Percentiles rank a stretch among this genome's conserved stretches.
Evolutionary conservation across 1,140 invertebrate genomes (phyloP).

Genomic region (Kradibia gibbosae): DNA sequence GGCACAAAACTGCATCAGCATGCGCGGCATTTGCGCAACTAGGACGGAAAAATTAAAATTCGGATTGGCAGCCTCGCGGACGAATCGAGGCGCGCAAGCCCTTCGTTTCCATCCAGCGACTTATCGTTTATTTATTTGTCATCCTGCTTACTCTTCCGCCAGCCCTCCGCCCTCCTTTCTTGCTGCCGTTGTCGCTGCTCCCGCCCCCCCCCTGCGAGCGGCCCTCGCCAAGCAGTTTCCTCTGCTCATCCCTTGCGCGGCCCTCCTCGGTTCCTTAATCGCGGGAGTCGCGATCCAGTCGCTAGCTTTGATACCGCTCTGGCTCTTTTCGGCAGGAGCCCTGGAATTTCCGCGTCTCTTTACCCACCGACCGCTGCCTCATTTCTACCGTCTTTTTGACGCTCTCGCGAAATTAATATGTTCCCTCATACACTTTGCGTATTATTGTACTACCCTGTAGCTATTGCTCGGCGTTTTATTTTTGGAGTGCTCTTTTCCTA

Average conservation of each 20-base stretch:
- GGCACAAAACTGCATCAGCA: neutral
- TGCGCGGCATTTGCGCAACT: constrained; percentile 50
- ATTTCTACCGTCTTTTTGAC: constrained; percentile 61
- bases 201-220: no score
- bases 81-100: constrained; percentile 49
- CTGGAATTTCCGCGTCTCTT: constrained; percentile 22
- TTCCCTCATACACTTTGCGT: constrained; percentile 73
- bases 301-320: constrained; percentile 17
- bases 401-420: constrained; percentile 74
- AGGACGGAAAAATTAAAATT: constrained; percentile 62
- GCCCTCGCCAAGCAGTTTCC: constrained; percentile 48
- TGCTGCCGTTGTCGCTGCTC: neutral
- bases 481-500: constrained; percentile 6
- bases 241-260: neutral
- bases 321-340: constrained; percentile 5
- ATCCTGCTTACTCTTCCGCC: constrained; percentile 52
- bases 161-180: constrained; percentile 4
- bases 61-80: constrained; percentile 54
- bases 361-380: constrained; percentile 27
- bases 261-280: constrained; percentile 37
- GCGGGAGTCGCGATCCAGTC: neutral
- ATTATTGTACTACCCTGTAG: constrained; percentile 73
- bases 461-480: constrained; percentile 69
- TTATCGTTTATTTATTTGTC: constrained; percentile 65
- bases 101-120: constrained; percentile 58